These are phyloP conservation scores for Adelognathus sp. DNA, from an alignment of 2,888 invertebrate genomes.

Conservation along the genomic window DNA sequence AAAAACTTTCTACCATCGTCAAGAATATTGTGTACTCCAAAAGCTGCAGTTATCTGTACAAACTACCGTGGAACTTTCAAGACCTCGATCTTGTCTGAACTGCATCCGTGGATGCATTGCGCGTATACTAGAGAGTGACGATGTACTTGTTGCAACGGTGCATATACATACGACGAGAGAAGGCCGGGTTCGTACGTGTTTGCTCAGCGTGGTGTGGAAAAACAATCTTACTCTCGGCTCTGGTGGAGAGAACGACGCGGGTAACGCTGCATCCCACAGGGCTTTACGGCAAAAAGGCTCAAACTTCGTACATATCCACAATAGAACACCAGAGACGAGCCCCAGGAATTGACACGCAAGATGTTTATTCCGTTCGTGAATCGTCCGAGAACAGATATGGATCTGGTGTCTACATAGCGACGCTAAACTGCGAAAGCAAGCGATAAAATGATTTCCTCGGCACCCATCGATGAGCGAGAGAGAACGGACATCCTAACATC, in stretches of 20 bases:
- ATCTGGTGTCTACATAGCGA: slow-evolving; percentile 1
- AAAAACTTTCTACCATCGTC: no score
- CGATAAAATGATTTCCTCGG: neutral
- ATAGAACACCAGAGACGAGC: slow-evolving; percentile 10
- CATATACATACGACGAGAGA: slow-evolving; percentile 11
- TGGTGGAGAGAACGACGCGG: slow-evolving; percentile 30
- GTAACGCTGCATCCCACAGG: slow-evolving; percentile 17
- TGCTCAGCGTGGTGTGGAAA: slow-evolving; percentile 51
- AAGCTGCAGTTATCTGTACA: neutral
- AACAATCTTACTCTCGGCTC: slow-evolving; percentile 47
- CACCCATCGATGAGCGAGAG: neutral
- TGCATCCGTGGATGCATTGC: slow-evolving; percentile 26
- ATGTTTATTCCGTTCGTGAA: neutral
- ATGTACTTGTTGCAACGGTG: slow-evolving; percentile 27
- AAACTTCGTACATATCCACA: neutral
- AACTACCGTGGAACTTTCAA: neutral
- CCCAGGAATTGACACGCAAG: neutral
- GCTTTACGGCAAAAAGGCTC: neutral
- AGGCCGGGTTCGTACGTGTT: slow-evolving; percentile 37
- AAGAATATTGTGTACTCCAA: no score
- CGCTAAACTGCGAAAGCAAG: neutral
- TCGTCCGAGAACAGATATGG: slow-evolving; percentile 8
- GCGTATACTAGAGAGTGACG: slow-evolving; percentile 23
- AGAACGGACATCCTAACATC: neutral
- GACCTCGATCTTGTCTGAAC: slow-evolving; percentile 8